Conservation (phyloP, 2,888 invertebrate genomes). For the Fragum fragum region DNA sequence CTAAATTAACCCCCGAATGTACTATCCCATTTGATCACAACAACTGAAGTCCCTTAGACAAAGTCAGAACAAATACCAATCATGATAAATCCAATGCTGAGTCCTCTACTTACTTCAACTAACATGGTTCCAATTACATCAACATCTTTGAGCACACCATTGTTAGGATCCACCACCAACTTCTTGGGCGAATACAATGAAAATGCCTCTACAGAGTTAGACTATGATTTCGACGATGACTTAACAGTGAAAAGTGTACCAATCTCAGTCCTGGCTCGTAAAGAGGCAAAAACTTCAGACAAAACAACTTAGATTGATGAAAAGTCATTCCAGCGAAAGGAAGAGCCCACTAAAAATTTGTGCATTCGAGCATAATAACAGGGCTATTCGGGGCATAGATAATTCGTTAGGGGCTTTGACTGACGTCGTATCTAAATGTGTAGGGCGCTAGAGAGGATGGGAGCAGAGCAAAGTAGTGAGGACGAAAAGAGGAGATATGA, state of each 20-base stretch:
- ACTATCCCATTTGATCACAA: too few relatives aligned
- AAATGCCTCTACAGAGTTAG: too few relatives aligned
- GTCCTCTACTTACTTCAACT: background rate
- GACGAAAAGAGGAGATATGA: conserved; percentile 9
- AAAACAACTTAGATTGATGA: background rate
- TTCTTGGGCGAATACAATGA: background rate
- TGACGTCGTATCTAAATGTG: conserved; percentile 7
- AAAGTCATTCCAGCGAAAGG: background rate
- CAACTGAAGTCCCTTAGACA: too few relatives aligned
- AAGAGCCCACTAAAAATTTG: background rate
- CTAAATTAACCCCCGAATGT: too few relatives aligned
- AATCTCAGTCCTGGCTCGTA: background rate
- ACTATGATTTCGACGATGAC: conserved; percentile 9
- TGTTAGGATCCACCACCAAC: background rate
- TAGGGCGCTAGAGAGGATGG: conserved; percentile 15
- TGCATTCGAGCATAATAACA: conserved; percentile 11
- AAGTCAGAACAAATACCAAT: too few relatives aligned
- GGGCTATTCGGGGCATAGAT: conserved; percentile 12
- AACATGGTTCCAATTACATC: background rate
- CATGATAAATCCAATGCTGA: too few relatives aligned
- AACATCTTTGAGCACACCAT: background rate
- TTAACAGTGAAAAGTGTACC: background rate
- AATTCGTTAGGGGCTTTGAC: conserved; percentile 3
- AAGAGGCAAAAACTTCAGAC: background rate
- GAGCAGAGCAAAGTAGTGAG: conserved; percentile 18